Evolutionary conservation across 2,797 vertebrate species (phyloP).

Genomic region (Scolopax rusticola): DNA sequence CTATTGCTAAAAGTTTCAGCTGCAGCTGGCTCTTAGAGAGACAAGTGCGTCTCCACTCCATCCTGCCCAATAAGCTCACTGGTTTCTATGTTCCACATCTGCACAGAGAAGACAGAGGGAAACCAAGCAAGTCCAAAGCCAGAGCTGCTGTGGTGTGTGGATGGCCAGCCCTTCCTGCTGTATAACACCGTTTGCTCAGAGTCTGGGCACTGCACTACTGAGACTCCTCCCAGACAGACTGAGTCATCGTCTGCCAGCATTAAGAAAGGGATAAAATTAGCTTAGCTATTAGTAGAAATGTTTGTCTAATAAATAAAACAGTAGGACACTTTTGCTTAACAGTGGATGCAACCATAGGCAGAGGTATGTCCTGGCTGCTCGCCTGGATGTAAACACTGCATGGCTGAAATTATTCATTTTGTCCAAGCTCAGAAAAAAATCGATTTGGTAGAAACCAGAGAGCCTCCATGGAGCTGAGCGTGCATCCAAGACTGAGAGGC

Average conservation of each 20-base stretch:
- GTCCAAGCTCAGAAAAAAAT: neutral
- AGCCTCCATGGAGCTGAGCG: neutral
- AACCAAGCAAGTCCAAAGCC: neutral
- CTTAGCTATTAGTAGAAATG: slow-evolving; percentile 33
- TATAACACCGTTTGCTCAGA: rapidly evolving
- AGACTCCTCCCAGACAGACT: neutral
- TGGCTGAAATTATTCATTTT: slow-evolving; percentile 27
- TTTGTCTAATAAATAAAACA: slow-evolving; percentile 59
- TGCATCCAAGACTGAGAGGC: neutral
- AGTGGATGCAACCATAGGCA: neutral
- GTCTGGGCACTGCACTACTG: neutral
- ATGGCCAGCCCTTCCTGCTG: neutral
- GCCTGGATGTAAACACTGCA: slow-evolving; percentile 39
- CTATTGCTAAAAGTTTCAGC: neutral
- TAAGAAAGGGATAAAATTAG: slow-evolving; percentile 60
- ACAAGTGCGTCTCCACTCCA: neutral
- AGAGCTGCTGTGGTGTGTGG: neutral
- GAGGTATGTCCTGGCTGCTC: slow-evolving; percentile 20
- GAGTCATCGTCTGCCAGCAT: neutral
- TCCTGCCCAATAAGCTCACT: neutral
- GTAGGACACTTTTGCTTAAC: slow-evolving; percentile 24
- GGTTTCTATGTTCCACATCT: neutral
- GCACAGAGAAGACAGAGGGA: neutral
- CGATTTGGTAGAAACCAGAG: neutral
- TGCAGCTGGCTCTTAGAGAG: neutral